These are phyloP conservation scores for Chrysemys picta DNA, from an alignment of 2,113 vertebrate species.

Conservation along the genomic window DNA sequence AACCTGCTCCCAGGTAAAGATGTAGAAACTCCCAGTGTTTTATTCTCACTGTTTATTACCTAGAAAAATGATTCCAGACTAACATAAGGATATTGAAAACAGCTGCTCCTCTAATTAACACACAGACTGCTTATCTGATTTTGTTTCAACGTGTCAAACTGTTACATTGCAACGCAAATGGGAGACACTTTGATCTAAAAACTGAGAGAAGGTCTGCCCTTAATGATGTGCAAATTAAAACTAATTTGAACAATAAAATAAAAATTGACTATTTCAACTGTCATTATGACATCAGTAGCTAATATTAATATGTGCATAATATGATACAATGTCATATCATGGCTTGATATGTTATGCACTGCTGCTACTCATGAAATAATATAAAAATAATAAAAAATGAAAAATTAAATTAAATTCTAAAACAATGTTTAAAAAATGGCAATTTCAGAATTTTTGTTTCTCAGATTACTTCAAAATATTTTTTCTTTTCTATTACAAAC, in stretches of 20 bases:
- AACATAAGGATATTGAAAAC: too few relatives aligned
- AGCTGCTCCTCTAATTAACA: too few relatives aligned
- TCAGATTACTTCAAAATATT: background rate
- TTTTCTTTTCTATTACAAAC: background rate
- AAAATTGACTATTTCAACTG: too few relatives aligned
- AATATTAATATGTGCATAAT: background rate
- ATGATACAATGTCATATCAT: background rate
- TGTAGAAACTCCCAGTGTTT: background rate
- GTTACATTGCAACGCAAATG: too few relatives aligned
- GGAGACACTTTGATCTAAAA: too few relatives aligned
- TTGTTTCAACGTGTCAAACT: too few relatives aligned
- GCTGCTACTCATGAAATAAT: background rate
- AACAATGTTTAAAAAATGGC: background rate
- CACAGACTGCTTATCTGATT: too few relatives aligned
- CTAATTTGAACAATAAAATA: too few relatives aligned
- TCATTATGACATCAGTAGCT: too few relatives aligned
- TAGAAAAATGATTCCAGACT: background rate
- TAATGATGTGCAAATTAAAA: too few relatives aligned
- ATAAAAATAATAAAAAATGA: background rate
- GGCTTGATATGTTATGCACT: background rate
- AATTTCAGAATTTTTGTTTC: background rate
- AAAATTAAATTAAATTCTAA: background rate
- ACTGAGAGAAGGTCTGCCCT: too few relatives aligned
- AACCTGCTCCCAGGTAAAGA: background rate
- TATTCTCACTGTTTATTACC: background rate